Percentiles rank a stretch among this genome's conserved stretches.
These are phyloP conservation scores for Orchestia grillus DNA, from an alignment of 1,140 invertebrate genomes.

Conservation along the genomic window DNA sequence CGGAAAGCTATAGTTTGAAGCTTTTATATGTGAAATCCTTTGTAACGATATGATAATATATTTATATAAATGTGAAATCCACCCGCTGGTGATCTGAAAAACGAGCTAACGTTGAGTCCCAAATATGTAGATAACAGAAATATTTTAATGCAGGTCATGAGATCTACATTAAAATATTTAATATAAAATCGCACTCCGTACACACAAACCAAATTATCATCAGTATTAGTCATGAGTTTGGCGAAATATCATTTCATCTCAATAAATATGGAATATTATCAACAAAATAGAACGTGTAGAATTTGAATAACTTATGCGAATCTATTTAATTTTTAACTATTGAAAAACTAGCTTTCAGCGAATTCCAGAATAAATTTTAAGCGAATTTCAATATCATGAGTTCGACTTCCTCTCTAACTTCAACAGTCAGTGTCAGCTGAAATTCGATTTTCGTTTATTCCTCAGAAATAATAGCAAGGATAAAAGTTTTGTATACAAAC, in stretches of 20 bases:
- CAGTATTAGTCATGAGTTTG: background rate
- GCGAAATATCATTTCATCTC: background rate
- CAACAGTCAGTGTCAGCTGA: background rate
- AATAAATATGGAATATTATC: background rate
- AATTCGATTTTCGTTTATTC: background rate
- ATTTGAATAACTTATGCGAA: background rate
- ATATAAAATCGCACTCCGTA: background rate
- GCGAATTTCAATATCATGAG: background rate
- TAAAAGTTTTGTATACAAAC: too few species aligned
- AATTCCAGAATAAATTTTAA: background rate
- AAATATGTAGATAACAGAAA: too few species aligned
- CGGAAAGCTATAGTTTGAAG: too few species aligned
- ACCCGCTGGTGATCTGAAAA: too few species aligned
- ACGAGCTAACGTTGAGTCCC: too few species aligned
- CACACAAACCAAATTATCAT: background rate
- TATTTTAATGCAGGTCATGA: background rate
- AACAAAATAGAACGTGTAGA: background rate
- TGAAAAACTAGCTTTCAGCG: background rate
- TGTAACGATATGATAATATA: too few species aligned
- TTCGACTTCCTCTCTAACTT: background rate
- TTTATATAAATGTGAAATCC: too few species aligned
- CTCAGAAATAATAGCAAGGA: too few species aligned
- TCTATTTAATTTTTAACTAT: background rate
- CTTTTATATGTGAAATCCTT: too few species aligned
- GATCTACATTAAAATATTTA: background rate